Evolutionary conservation across 2,113 vertebrate species (phyloP).

Genomic region (Cinclus cinclus): DNA sequence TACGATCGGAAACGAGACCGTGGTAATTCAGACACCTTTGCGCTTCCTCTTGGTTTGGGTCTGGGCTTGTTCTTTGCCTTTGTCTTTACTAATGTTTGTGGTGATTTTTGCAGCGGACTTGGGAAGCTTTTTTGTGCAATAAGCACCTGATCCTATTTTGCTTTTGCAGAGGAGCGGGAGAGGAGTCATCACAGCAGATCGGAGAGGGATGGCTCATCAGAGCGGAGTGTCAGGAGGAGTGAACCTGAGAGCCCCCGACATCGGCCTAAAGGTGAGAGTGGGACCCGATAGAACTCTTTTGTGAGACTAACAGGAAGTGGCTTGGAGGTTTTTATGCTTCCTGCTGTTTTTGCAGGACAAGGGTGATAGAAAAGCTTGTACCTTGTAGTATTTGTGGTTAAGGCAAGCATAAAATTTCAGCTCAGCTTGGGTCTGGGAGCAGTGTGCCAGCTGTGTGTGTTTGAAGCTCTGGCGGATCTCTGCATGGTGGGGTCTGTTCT

Average conservation of each 20-base stretch:
- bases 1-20: slow-evolving; percentile 76
- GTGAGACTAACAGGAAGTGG: not conserved
- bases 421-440: rapidly evolving
- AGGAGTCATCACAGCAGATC: slow-evolving; percentile 77
- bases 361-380: not conserved
- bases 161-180: slow-evolving; percentile 82
- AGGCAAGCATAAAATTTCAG: not conserved
- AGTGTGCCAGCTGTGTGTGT: rapidly evolving
- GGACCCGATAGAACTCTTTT: rapidly evolving
- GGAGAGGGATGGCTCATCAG: slow-evolving; percentile 81
- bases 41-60: not conserved
- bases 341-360: not conserved
- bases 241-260: slow-evolving; percentile 88
- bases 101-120: not conserved
- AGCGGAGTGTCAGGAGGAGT: slow-evolving; percentile 82
- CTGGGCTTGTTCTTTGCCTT: not conserved
- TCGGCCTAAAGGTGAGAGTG: slow-evolving; percentile 82
- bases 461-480: not conserved
- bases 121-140: not conserved
- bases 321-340: not conserved
- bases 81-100: not conserved
- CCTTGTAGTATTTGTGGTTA: not conserved
- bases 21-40: slow-evolving; percentile 57
- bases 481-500: rapidly evolving
- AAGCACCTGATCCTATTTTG: not conserved